Base-by-base conservation (phyloP, 2,113 vertebrate genomes). In the Speoplatyrhinus poulsoni region DNA sequence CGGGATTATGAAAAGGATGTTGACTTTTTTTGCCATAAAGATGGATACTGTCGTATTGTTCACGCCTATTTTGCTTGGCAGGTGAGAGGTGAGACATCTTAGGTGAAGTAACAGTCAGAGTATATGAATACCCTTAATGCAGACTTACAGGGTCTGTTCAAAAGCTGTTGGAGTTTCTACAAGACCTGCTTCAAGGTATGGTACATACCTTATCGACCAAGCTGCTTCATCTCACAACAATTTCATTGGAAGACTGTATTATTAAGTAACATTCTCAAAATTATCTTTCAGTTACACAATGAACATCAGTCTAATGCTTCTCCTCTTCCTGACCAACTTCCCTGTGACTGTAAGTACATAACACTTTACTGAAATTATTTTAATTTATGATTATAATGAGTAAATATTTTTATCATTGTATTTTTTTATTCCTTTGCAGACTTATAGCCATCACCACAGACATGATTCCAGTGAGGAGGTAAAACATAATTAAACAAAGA, bases 321-420 rank as follows among this genome's bases (percentile, higher is more conserved):
- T 84, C 49, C 67, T 2, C 55, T 71, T 81, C 1, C 36, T 41
- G 57, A 56, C 89, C 46, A 64, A 5, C 48, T 68, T 33, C 12
- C 26, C 62, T 33, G 33, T 49, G 33, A 60, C 65, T 62, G 91
- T 92, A 76, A 91, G 91, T 90, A 85, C 33, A 48, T 59, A 46
- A 1, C 47, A 36, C 9, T 11, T 32, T 33, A 48, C 16, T 60
- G 58, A 13, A 53, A 13, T n/a, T 13, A 6, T 53, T n/a, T 53
- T n/a, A 6, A 41, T 41, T 5, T 41, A 8, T 41, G 36, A 41
- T 41, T 12, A 12, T 52, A 4, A 4, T 9, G 15, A n/a, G 11
- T 4, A 58, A 10, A 5, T 26, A 9, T 11, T 57, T 57, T 32
- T 57, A 9, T 46, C 49, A n/a, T 17, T 17, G n/a, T 7, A 12